Conservation (phyloP, 1,140 invertebrate species). For the Matsumurasca onukii region DNA sequence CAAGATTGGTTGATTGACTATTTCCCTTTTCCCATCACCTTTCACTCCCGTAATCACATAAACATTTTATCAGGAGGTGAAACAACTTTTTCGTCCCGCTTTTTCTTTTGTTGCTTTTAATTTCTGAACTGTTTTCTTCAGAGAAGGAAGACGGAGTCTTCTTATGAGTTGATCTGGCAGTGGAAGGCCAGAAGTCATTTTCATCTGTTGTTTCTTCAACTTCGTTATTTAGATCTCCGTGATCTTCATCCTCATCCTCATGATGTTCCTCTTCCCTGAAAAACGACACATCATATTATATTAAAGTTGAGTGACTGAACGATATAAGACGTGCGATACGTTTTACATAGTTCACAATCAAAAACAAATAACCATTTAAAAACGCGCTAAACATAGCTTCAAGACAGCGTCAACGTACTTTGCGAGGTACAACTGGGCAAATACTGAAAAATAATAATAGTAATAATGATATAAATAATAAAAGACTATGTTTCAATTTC, state of each 20-base stretch:
- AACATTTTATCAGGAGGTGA: neutral
- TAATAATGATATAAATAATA: too few relatives aligned
- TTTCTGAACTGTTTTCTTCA: neutral
- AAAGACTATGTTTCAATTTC: too few relatives aligned
- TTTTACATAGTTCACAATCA: too few relatives aligned
- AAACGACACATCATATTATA: neutral
- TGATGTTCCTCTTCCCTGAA: neutral
- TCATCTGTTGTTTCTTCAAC: neutral
- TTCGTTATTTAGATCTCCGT: neutral
- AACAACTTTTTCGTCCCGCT: conserved; percentile 1
- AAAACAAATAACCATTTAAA: too few relatives aligned
- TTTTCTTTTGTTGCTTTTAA: neutral
- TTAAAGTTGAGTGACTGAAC: too few relatives aligned
- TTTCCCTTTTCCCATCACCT: neutral
- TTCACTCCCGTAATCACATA: neutral
- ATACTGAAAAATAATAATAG: too few relatives aligned
- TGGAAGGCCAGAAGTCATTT: neutral
- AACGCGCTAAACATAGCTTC: too few relatives aligned
- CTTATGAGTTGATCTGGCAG: too few relatives aligned
- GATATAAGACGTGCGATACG: too few relatives aligned
- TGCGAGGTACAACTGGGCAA: too few relatives aligned
- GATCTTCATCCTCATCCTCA: neutral
- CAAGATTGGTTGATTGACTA: too few relatives aligned
- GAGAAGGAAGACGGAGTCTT: neutral
- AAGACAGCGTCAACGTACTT: too few relatives aligned